phyloP scores from a whole-genome alignment of 2,113 vertebrate species.

The Excalfactoria chinensis region DNA sequence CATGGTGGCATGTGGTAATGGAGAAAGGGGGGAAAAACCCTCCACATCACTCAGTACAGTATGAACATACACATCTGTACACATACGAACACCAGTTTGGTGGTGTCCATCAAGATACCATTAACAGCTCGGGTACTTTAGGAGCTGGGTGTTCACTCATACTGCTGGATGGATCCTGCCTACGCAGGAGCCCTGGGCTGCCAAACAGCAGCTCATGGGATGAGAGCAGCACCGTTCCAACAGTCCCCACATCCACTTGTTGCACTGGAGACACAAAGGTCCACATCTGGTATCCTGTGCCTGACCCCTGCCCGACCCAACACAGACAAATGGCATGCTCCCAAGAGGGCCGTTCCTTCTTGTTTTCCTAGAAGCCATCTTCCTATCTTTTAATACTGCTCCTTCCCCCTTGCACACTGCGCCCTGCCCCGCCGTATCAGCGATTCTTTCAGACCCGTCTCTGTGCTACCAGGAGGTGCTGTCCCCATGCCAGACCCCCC shows the following conservation, averaged over 20 bases:
- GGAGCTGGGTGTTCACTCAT: neutral
- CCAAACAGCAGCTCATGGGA: neutral
- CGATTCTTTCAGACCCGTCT: neutral
- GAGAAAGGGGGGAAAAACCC: neutral
- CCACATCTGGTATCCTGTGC: neutral
- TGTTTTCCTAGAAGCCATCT: neutral
- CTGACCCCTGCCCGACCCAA: no score
- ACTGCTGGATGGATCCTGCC: neutral
- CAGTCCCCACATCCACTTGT: neutral
- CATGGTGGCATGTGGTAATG: fast-evolving
- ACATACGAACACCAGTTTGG: neutral
- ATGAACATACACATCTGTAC: neutral
- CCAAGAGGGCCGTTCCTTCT: neutral
- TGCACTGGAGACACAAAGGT: neutral
- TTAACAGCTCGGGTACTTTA: neutral
- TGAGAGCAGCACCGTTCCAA: neutral
- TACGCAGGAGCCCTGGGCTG: neutral
- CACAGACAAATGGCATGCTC: neutral
- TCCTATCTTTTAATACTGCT: neutral
- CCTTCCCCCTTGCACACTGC: neutral
- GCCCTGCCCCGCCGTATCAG: neutral
- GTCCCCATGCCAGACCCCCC: neutral
- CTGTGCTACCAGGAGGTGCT: neutral
- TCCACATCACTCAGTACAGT: fast-evolving
- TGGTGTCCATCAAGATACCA: neutral